These are phyloP conservation scores for Emesis furor DNA, from an alignment of 2,888 invertebrate genomes.

Conservation along the genomic window DNA sequence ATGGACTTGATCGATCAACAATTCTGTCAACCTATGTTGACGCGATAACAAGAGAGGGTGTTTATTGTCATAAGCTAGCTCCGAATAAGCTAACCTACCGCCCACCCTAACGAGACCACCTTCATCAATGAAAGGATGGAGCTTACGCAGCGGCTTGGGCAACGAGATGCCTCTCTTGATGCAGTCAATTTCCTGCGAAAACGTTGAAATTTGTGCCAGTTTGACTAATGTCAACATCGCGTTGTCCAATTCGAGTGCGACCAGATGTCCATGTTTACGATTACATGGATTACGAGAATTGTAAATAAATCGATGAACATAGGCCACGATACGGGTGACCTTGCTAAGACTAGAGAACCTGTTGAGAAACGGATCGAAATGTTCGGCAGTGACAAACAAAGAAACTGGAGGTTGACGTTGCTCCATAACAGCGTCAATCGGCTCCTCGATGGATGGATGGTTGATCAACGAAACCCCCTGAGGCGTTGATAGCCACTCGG, in stretches of 20 bases:
- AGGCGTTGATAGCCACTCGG: not conserved
- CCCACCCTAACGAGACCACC: not conserved
- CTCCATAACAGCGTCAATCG: not conserved
- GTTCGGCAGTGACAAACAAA: not conserved
- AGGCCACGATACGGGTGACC: not conserved
- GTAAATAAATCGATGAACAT: not conserved
- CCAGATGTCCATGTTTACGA: not conserved
- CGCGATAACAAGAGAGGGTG: not conserved
- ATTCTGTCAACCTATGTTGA: not conserved
- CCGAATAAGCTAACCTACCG: not conserved
- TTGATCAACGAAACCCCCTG: not conserved
- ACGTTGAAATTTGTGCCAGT: not conserved
- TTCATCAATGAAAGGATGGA: not conserved
- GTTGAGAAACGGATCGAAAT: not conserved
- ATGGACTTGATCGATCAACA: not conserved
- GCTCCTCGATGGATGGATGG: not conserved
- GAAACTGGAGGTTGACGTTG: not conserved
- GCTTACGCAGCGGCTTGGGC: not conserved
- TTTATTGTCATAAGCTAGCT: not conserved
- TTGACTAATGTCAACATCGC: not conserved
- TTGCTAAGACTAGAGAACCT: not conserved
- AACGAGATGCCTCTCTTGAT: not conserved
- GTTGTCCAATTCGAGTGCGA: not conserved
- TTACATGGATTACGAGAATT: not conserved
- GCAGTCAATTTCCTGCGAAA: not conserved